Evolutionary conservation across 53 echinoderm and acorn worm genomes (phyloP), one percentile per base, ranked within the genome.

Genomic region (Astropecten irregularis): DNA sequence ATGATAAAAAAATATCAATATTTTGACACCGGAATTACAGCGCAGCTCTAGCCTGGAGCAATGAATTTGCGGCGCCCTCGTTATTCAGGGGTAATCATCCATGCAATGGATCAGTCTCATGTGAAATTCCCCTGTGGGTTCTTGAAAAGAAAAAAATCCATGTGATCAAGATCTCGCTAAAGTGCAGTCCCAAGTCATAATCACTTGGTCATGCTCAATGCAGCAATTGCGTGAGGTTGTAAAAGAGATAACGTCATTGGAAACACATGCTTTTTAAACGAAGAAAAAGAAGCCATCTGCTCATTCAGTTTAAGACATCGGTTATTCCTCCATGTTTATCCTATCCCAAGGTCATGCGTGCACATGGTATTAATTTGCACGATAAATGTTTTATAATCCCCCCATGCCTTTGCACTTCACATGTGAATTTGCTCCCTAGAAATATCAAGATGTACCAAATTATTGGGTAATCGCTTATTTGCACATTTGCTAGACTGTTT

Each of bases 1-100:
- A n/a, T n/a, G n/a, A n/a, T n/a, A n/a, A n/a, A n/a, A n/a, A n/a
- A 27, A 30, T 71, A 50, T 52, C 20, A 20, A 47, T 52, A 52
- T 71, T 71, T 71, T 52, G 52, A 71, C 52, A 7, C 20, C 44
- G 16, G 71, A 22, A 52, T 71, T 52, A 31, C 29, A 50, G 16
- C 44, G 30, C n/a, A 71, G 71, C 52, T 35, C 51, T 21, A 71
- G 52, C n/a, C n/a, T n/a, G n/a, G n/a, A n/a, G 71, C 32, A 11
- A 71, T 71, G 71, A 33, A 50, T 28, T 35, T 50, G n/a, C n/a
- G n/a, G n/a, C 52, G 19, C 48, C n/a, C 16, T 34, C 29, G 20
- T 47, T 33, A 31, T 47, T 5, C 33, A n/a, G 7, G 33, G 1
- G 21, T 49, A 71, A 19, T 15, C 53, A 10, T 71, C n/a, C 48